Percentiles rank a stretch among this genome's conserved stretches.
These are phyloP conservation scores for Tenthredo mesomela DNA, from an alignment of 2,888 invertebrate genomes.

Conservation along the genomic window DNA sequence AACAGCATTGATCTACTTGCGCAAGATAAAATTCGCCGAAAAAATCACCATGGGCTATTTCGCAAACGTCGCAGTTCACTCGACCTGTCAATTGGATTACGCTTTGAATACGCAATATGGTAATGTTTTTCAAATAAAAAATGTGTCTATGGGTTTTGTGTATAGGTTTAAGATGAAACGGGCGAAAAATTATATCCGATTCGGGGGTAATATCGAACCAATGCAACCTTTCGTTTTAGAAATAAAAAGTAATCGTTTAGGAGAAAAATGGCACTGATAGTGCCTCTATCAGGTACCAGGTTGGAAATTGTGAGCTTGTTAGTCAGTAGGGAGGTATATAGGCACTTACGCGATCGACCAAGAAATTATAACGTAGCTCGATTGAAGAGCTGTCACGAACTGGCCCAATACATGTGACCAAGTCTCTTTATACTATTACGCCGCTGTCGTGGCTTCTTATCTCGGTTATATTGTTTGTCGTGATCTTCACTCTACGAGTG, in stretches of 20 bases:
- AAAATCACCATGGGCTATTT: neutral
- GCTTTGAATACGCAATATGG: neutral
- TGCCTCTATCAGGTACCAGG: neutral
- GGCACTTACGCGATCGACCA: constrained; percentile 1
- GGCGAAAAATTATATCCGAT: neutral
- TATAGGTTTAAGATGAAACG: neutral
- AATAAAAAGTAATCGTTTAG: neutral
- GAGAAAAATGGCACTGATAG: neutral
- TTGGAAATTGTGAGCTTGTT: neutral
- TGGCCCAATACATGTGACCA: constrained; percentile 62
- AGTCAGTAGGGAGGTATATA: neutral
- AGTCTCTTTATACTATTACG: constrained; percentile 73
- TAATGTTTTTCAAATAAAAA: neutral
- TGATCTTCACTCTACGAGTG: constrained; percentile 54
- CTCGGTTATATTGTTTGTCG: constrained; percentile 61
- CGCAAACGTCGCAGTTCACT: neutral
- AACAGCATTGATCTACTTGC: neutral
- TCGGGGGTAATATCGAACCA: neutral
- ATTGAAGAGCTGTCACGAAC: constrained; percentile 70
- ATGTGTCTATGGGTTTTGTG: neutral
- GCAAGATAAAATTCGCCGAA: neutral
- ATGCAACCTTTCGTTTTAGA: neutral
- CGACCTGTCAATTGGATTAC: neutral
- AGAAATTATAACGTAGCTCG: constrained; percentile 63
- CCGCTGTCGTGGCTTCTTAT: constrained; percentile 61